Evolutionary conservation across 2,797 vertebrate species (phyloP), one percentile per base, ranked within the genome.

Genomic region (Tokudaia tokunoshimensis): DNA sequence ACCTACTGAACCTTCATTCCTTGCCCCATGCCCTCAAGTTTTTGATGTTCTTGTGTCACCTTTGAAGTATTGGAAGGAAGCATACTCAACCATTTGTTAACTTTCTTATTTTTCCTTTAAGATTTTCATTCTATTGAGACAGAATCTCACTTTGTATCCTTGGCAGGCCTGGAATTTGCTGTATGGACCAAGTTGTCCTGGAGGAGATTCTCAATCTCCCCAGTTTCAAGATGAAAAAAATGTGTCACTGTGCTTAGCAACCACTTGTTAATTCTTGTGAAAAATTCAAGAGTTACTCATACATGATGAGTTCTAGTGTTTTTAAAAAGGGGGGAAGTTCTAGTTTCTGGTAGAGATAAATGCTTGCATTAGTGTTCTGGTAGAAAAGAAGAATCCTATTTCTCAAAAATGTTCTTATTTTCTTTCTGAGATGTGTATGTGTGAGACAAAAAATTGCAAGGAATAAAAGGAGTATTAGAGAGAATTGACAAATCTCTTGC

Each of bases 371-470:
- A 44, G 9, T 93, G 20, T 82, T 96, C 95, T 89, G 67, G 61
- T 92, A 90, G 7, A 93, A 67, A 20, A 55, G 31, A 81, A 85
- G 17, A 93, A 55, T 94, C 11, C 4, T 92, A 47, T 55, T 72
- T 97, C 61, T 95, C 72, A 90, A 90, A 86, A 83, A 94, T 83
- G 63, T 88, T 19, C 15, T 93, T 84, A 93, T 41, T 82, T 72
- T 72, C 31, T 94, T 96, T 81, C 31, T 92, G 84, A 96, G 37
- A 50, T 81, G 10, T 57, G 22, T 75, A 29, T 34, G 52, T 19
- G 4, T 52, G 67, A 91, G 87, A 44, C 34, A 91, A 63, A 94
- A 65, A 8, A 31, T 47, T 34, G 3, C 12, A 17, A 44, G 24
- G 2, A 41, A 37, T 3, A 24, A 14, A 37, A 1, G 44, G 34